Evolutionary conservation across 1,140 invertebrate genomes (phyloP).

Genomic region (Drosophila oshimai): DNA sequence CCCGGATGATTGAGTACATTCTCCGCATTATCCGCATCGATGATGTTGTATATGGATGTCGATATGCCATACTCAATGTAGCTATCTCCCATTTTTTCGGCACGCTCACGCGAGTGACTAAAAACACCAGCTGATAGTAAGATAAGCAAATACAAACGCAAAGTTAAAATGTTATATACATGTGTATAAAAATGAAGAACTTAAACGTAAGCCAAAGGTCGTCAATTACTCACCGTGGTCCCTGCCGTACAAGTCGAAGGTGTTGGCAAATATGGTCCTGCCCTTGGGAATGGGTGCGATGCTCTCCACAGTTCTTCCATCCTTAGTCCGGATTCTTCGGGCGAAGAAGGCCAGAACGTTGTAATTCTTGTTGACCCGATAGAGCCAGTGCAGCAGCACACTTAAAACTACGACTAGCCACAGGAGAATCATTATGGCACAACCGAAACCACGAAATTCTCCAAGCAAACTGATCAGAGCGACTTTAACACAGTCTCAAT

Average conservation of each 20-base stretch:
- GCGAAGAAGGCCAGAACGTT: slow-evolving; percentile 47
- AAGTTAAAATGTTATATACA: background rate
- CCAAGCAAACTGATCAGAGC: background rate
- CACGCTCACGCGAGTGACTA: background rate
- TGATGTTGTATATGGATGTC: slow-evolving; percentile 48
- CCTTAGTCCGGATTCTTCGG: slow-evolving; percentile 23
- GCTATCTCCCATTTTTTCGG: slow-evolving; percentile 32
- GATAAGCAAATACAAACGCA: background rate
- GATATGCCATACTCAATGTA: slow-evolving; percentile 55
- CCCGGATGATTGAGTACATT: slow-evolving; percentile 54
- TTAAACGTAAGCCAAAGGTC: background rate
- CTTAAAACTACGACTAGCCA: slow-evolving; percentile 14
- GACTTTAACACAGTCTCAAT: background rate
- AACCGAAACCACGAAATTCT: background rate
- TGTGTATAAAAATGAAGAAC: background rate
- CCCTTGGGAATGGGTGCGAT: slow-evolving; percentile 39
- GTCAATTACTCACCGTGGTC: slow-evolving; percentile 30
- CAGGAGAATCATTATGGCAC: background rate
- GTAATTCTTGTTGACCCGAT: slow-evolving; percentile 49
- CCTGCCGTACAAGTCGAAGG: slow-evolving; percentile 42
- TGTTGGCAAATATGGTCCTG: slow-evolving; percentile 43
- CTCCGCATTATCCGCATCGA: slow-evolving; percentile 57
- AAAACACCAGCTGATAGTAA: slow-evolving; percentile 33
- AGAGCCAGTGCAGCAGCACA: slow-evolving; percentile 41
- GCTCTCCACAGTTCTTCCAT: slow-evolving; percentile 36